Evolutionary conservation across 2,113 vertebrate species (phyloP).

Genomic region (Carettochelys insculpta): DNA sequence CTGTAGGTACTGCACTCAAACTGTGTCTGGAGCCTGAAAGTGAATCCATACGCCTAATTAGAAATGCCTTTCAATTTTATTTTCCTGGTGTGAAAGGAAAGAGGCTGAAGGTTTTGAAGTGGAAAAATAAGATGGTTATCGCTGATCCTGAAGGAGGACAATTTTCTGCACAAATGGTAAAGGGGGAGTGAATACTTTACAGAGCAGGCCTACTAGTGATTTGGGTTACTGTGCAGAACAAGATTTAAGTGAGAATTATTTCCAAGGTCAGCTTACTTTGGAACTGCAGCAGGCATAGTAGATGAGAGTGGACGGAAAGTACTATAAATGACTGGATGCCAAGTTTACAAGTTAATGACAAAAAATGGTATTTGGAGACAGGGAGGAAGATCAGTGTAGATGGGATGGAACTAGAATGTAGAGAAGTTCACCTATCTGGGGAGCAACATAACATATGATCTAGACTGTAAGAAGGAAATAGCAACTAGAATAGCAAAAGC

Average conservation of each 20-base stretch:
- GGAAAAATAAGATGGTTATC: not conserved
- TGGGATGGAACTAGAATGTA: too few relatives aligned
- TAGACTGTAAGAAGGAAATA: too few relatives aligned
- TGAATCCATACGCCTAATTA: not conserved
- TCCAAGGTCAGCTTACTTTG: not conserved
- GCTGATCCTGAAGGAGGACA: not conserved
- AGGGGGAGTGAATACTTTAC: not conserved
- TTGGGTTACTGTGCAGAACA: not conserved
- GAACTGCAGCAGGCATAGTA: not conserved
- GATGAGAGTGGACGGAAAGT: not conserved
- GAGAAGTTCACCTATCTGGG: too few relatives aligned
- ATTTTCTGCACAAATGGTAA: not conserved
- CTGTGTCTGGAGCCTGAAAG: not conserved
- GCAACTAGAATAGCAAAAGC: too few relatives aligned
- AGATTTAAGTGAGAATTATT: not conserved
- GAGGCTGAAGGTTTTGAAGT: not conserved
- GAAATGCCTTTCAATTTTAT: not conserved
- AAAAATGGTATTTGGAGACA: too few relatives aligned
- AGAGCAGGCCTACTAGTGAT: not conserved
- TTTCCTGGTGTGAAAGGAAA: not conserved
- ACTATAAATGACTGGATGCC: not conserved
- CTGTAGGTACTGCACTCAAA: not conserved
- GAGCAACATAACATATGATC: too few relatives aligned
- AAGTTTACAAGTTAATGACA: rapidly evolving
- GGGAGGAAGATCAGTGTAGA: too few relatives aligned